Percentiles rank a stretch among this genome's conserved stretches.
phyloP scores from a whole-genome alignment of 2,888 invertebrate genomes.

The Tetragnatha montana region DNA sequence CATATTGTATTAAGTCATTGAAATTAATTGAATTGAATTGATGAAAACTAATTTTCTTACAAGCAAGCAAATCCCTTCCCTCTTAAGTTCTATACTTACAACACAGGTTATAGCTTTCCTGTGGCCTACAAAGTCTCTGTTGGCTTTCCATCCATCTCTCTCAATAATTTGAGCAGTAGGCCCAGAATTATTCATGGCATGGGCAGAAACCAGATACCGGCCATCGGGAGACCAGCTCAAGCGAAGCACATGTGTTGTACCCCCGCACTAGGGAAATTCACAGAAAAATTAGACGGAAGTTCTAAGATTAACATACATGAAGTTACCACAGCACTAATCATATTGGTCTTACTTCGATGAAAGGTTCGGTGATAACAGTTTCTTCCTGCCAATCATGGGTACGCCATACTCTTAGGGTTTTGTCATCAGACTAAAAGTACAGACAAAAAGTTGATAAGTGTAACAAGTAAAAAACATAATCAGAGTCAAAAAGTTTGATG shows the following conservation, averaged over 20 bases:
- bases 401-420: conserved; percentile 94
- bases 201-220: conserved; percentile 95
- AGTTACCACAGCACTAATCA: too few species aligned
- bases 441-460: neutral
- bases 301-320: neutral
- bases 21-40: too few species aligned
- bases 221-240: conserved; percentile 98
- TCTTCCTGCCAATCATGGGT: conserved; percentile 96
- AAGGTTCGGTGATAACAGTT: conserved; percentile 91
- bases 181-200: conserved; percentile 98
- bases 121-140: conserved; percentile 98
- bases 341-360: conserved; percentile 82
- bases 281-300: neutral
- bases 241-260: conserved; percentile 93
- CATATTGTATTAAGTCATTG: neutral
- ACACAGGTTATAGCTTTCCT: conserved; percentile 97
- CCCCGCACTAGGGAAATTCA: conserved; percentile 78
- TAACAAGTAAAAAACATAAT: neutral
- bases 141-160: conserved; percentile 93
- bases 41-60: conserved; percentile 18
- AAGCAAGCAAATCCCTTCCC: neutral
- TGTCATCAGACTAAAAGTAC: conserved; percentile 86
- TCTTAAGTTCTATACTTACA: conserved; percentile 78
- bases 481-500: neutral
- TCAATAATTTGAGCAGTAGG: conserved; percentile 96